A percentile compares a stretch with the other conserved stretches of the same genome.
These are phyloP conservation scores for Rhagologus leucostigma DNA, from an alignment of 2,113 vertebrate species.

Conservation along the genomic window DNA sequence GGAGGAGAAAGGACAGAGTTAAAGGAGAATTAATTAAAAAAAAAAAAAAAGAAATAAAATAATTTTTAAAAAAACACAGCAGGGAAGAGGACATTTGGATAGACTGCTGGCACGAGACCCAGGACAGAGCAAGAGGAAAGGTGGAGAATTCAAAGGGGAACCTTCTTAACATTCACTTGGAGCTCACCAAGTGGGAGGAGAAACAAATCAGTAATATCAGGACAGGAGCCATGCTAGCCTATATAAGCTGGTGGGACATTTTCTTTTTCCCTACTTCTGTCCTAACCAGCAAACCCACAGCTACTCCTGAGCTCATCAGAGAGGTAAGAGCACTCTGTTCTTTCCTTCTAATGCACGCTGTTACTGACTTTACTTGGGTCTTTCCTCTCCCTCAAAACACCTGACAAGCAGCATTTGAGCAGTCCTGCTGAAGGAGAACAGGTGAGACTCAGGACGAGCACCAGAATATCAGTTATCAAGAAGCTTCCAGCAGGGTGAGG, in stretches of 20 bases:
- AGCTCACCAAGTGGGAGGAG: slow-evolving; percentile 41
- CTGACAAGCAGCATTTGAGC: background rate
- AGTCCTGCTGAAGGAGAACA: background rate
- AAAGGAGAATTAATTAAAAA: background rate
- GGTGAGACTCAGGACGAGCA: background rate
- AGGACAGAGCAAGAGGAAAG: slow-evolving; percentile 35
- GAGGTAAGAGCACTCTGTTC: slow-evolving; percentile 36
- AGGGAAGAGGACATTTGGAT: background rate
- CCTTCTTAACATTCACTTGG: background rate
- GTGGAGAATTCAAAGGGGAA: slow-evolving; percentile 39
- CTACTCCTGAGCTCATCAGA: background rate
- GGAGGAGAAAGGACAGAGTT: background rate
- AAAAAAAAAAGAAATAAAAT: background rate
- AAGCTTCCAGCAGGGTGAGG: background rate
- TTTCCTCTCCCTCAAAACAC: background rate
- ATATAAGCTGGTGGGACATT: slow-evolving; percentile 25
- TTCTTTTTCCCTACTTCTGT: background rate
- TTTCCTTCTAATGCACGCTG: background rate
- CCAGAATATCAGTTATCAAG: background rate
- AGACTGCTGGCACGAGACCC: slow-evolving; percentile 15
- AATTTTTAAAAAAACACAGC: background rate
- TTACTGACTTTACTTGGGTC: background rate
- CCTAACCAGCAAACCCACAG: background rate
- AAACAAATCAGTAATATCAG: slow-evolving; percentile 26
- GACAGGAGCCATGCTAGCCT: background rate